phyloP scores from a whole-genome alignment of 1,140 invertebrate genomes.

The Caenorhabditis inopinata region DNA sequence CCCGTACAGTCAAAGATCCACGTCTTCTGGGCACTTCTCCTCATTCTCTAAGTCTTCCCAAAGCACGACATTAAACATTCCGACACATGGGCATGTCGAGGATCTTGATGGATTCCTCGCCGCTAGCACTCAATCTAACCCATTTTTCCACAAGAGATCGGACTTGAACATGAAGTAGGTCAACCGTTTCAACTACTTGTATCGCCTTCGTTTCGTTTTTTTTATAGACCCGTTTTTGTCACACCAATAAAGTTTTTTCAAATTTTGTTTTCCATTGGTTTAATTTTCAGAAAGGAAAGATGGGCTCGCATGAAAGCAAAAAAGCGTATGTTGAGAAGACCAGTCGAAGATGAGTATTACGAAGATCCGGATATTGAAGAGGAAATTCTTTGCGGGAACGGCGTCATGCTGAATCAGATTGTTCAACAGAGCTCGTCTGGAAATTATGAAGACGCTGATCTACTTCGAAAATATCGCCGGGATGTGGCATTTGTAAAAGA shows the following conservation, averaged over 20 bases:
- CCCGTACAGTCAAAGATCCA: slow-evolving; percentile 5
- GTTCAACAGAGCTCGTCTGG: not conserved
- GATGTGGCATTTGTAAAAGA: slow-evolving; percentile 10
- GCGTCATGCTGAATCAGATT: slow-evolving; percentile 11
- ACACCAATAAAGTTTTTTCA: not conserved
- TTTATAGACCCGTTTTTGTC: not conserved
- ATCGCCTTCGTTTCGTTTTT: not conserved
- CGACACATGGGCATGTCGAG: slow-evolving; percentile 1
- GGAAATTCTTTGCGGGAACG: slow-evolving; percentile 6
- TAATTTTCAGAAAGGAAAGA: slow-evolving; percentile 12
- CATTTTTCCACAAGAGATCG: not conserved
- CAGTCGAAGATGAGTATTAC: slow-evolving; percentile 4
- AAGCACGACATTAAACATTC: slow-evolving; percentile 4
- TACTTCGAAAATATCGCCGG: slow-evolving; percentile 8
- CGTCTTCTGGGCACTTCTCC: not conserved
- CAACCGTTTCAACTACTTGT: not conserved
- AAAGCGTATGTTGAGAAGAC: not conserved
- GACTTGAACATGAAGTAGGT: slow-evolving; percentile 22
- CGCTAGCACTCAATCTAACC: not conserved
- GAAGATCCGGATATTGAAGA: slow-evolving; percentile 8
- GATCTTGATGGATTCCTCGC: slow-evolving; percentile 7
- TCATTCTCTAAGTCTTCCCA: not conserved
- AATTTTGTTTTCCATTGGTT: not conserved
- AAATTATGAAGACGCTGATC: slow-evolving; percentile 5
- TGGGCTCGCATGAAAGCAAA: slow-evolving; percentile 7